Conservation (phyloP, 2,113 vertebrate genomes). For the Phalacrocorax pelagicus region DNA sequence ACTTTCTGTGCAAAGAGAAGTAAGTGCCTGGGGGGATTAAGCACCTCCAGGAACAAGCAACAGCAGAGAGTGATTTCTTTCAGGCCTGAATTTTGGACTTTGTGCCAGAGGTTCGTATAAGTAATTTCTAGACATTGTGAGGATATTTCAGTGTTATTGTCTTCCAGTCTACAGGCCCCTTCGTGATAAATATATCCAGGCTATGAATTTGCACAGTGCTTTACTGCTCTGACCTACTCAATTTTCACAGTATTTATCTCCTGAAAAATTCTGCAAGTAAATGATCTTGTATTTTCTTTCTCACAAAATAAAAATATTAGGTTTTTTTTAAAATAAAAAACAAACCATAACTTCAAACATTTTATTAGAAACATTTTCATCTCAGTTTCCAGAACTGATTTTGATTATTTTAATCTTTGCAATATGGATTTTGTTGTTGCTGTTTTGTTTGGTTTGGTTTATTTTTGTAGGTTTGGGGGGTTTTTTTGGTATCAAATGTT, state of each 20-base stretch:
- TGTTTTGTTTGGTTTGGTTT: too few relatives aligned
- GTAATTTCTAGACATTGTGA: background rate
- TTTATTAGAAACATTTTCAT: background rate
- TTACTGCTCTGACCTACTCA: background rate
- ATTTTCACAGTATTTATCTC: background rate
- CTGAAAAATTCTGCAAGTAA: background rate
- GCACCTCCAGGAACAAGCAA: background rate
- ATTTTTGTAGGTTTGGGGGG: too few relatives aligned
- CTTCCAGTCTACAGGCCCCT: background rate
- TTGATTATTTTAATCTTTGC: background rate
- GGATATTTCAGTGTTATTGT: background rate
- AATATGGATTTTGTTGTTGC: background rate
- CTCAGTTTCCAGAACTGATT: background rate
- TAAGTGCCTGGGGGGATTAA: background rate
- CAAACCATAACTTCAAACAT: background rate
- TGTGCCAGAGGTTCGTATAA: background rate
- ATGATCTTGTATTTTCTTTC: background rate
- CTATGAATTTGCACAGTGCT: background rate
- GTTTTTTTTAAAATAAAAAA: background rate
- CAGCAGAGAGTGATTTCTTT: background rate
- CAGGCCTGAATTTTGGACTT: background rate
- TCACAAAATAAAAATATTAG: background rate
- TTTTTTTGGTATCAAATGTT: background rate
- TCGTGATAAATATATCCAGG: background rate
- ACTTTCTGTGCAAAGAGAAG: background rate